Conservation (phyloP, 2,113 vertebrate species). For the Oostethus manadensis region DNA sequence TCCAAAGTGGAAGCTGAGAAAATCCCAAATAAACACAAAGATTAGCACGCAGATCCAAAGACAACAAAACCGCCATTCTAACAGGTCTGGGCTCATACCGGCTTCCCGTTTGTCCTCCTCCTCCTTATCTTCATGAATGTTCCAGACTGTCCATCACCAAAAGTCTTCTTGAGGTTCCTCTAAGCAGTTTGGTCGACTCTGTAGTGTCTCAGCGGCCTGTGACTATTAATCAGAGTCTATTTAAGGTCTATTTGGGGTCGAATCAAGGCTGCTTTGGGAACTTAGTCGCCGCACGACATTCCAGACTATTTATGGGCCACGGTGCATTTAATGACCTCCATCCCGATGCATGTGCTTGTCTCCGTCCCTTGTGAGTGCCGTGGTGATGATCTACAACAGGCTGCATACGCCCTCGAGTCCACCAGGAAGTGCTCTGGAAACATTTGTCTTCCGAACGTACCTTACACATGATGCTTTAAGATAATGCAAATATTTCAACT, state of each 20-base stretch:
- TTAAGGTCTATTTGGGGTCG: neutral
- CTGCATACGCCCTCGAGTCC: neutral
- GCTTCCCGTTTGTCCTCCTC: neutral
- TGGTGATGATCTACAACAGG: too few relatives aligned
- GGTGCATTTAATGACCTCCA: neutral
- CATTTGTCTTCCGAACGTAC: too few relatives aligned
- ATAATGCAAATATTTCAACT: too few relatives aligned
- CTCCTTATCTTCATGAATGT: neutral
- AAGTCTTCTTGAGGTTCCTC: neutral
- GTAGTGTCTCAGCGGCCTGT: neutral
- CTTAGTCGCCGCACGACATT: slow-evolving; percentile 1
- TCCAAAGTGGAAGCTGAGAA: neutral
- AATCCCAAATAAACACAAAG: neutral
- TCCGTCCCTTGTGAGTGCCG: too few relatives aligned
- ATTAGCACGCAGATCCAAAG: neutral
- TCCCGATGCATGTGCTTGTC: neutral
- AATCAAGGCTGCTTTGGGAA: neutral
- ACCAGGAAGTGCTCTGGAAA: neutral
- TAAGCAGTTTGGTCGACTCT: too few relatives aligned
- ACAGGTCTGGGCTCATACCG: neutral
- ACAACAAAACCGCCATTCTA: neutral
- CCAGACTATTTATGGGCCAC: neutral
- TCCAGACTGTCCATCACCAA: too few relatives aligned
- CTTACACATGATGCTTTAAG: too few relatives aligned
- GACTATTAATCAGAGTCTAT: neutral